Evolutionary conservation across 2,888 invertebrate genomes (phyloP).

Genomic region (Drosophila subsilvestris): DNA sequence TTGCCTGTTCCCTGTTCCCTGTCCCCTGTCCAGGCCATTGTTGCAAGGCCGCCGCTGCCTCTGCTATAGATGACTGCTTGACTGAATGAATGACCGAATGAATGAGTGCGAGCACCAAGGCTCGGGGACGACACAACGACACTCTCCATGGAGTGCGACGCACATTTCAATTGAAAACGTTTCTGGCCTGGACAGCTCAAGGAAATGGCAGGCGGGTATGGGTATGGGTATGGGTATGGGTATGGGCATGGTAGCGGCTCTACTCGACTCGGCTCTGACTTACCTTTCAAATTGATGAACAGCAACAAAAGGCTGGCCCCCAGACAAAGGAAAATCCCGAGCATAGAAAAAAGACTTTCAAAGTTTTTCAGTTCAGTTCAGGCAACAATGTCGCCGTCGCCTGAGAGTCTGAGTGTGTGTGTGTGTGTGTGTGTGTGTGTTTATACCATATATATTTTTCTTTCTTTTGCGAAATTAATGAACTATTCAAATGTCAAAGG

Average conservation of each 20-base stretch:
- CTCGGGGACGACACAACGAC: neutral
- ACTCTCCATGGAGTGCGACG: slow-evolving; percentile 27
- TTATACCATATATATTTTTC: slow-evolving; percentile 47
- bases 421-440: too few species aligned
- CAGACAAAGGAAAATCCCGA: slow-evolving; percentile 69
- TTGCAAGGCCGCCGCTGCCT: slow-evolving; percentile 7
- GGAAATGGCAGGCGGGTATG: neutral
- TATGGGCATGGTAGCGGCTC: slow-evolving; percentile 1
- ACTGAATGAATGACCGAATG: slow-evolving; percentile 30
- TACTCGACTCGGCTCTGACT: slow-evolving; percentile 43
- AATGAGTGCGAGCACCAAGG: slow-evolving; percentile 18
- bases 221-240: too few species aligned
- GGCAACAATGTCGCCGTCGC: slow-evolving; percentile 33
- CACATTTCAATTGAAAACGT: slow-evolving; percentile 53
- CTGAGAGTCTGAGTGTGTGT: too few species aligned
- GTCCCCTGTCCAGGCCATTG: slow-evolving; percentile 40
- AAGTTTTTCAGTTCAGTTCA: slow-evolving; percentile 62
- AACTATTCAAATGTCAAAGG: slow-evolving; percentile 80
- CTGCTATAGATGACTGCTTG: slow-evolving; percentile 11
- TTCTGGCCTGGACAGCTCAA: slow-evolving; percentile 24
- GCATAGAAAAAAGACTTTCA: slow-evolving; percentile 74
- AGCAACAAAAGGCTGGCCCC: slow-evolving; percentile 69
- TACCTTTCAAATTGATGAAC: slow-evolving; percentile 79
- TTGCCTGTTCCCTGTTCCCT: slow-evolving; percentile 15
- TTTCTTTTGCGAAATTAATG: slow-evolving; percentile 78